phyloP scores from a whole-genome alignment of 2,113 vertebrate genomes.

The Acrocephalus arundinaceus region DNA sequence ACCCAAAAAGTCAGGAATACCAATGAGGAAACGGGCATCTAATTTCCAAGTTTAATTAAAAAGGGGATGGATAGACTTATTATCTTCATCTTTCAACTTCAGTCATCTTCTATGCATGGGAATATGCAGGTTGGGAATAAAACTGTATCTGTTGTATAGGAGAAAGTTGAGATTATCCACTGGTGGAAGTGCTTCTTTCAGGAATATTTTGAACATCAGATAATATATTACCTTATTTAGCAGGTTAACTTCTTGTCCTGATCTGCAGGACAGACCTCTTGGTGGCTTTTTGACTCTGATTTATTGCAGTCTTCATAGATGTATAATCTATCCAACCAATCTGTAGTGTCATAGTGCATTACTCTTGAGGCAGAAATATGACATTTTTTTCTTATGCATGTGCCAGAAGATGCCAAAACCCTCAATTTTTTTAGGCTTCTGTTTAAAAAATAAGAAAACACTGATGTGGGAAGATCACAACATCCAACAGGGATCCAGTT shows the following conservation, averaged over 20 bases:
- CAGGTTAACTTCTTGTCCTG: neutral
- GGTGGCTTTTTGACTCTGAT: neutral
- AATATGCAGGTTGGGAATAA: neutral
- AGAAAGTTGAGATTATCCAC: neutral
- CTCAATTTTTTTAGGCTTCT: neutral
- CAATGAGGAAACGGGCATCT: neutral
- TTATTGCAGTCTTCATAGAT: neutral
- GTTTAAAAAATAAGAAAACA: neutral
- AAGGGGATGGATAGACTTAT: neutral
- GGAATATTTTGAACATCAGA: neutral
- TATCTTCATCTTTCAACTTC: neutral
- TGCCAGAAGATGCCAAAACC: neutral
- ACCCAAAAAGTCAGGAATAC: neutral
- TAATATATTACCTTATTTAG: neutral
- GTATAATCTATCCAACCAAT: neutral
- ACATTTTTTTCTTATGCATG: neutral
- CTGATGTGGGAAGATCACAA: neutral
- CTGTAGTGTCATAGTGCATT: neutral
- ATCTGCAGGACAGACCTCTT: neutral
- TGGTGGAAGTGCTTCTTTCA: neutral
- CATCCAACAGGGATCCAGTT: neutral
- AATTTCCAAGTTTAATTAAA: neutral
- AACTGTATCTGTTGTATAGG: neutral
- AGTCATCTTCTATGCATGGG: neutral
- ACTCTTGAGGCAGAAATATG: neutral